Base-by-base conservation (phyloP, 2,888 invertebrate genomes). In the Dromius quadrimaculatus region DNA sequence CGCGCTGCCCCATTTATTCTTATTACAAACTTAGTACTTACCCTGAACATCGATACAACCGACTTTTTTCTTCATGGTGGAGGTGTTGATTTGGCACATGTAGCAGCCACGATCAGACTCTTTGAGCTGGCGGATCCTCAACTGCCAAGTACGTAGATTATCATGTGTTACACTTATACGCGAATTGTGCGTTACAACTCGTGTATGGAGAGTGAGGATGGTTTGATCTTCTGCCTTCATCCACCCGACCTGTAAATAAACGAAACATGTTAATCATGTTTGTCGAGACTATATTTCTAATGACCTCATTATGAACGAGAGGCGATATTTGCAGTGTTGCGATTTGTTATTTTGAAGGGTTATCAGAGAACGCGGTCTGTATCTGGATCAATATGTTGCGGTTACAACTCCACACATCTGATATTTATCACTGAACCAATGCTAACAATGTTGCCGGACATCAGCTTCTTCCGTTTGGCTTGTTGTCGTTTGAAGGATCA, bases 41-140 rank as follows among this genome's bases (percentile, higher is more conserved):
- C 92, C 91, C 80, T 90, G 87, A 19, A 92, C 92, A 82, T 92
- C 91, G 65, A 92, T 87, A 80, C 92, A 92, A 65, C 92, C 92
- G 68, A 90, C 85, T 81, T 90, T 90, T 77, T 90, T 92, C 83
- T 89, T 90, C 91, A 92, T 92, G 69, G 89, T 87, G 73, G 85
- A 88, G 1, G 92, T 92, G 80, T 92, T 92, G 75, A 92, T 89
- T 83, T 92, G 92, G 79, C 92, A 92, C 91, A 92, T 91, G 81
- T 92, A 92, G 78, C 91, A 92, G 5, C 91, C 92, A 71, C 90
- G 86, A 80, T 92, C 92, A 62, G 89, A 87, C 74, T 91, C 90
- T 81, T 88, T 89, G 74, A 92, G 84, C 62, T 89, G 90, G 50
- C 90, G 82, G 75, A 92, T 90, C 79, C 90, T 89, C 34, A 92